Conservation (phyloP, 1,140 invertebrate species). For the Lasioglossum baleicum region DNA sequence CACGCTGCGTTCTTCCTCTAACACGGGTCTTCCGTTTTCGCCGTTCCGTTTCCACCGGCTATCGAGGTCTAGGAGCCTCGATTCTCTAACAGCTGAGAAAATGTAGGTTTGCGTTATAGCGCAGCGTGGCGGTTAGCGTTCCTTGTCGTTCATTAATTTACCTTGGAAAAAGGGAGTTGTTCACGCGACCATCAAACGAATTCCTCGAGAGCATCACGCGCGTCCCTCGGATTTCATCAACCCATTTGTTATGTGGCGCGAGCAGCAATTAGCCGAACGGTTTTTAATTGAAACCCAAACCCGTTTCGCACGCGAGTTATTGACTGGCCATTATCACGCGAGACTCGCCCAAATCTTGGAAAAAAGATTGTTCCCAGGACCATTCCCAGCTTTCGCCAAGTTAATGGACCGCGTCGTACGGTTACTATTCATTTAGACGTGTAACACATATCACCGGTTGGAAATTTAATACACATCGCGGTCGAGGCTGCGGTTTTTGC, state of each 20-base stretch:
- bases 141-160: neutral
- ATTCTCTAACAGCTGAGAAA: too few relatives aligned
- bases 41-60: neutral
- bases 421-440: neutral
- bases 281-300: conserved; percentile 37
- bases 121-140: neutral
- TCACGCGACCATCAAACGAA: neutral
- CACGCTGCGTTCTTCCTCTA: conserved; percentile 13
- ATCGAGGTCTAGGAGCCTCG: too few relatives aligned
- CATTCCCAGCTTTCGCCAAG: conserved; percentile 18
- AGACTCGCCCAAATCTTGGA: neutral
- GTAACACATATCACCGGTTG: neutral
- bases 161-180: too few relatives aligned
- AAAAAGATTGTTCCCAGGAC: too few relatives aligned
- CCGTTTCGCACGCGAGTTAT: conserved; percentile 1
- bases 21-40: neutral
- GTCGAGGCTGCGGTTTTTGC: conserved; percentile 2
- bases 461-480: conserved; percentile 27
- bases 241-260: conserved; percentile 65
- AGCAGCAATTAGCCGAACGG: neutral
- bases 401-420: conserved; percentile 17
- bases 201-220: conserved; percentile 28
- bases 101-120: too few relatives aligned
- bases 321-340: neutral
- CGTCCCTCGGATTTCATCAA: conserved; percentile 46